Evolutionary conservation across 2,113 vertebrate genomes (phyloP).

Genomic region (Polyodon spathula): DNA sequence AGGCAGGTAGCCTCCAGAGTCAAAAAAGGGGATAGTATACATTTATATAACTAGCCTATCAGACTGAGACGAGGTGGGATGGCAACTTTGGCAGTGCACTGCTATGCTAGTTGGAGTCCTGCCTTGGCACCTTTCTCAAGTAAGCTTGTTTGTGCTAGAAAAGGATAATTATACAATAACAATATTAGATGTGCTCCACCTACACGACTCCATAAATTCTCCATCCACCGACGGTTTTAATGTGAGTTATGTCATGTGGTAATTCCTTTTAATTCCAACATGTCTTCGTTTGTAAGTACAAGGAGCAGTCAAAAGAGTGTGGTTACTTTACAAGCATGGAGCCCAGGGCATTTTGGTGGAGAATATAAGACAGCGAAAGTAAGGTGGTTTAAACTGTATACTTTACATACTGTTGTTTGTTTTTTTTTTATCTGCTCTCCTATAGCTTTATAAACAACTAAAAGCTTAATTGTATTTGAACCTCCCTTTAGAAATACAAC

Average conservation of each 20-base stretch:
- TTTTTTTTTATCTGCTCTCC: too few relatives aligned
- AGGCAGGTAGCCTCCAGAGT: too few relatives aligned
- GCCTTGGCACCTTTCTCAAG: slow-evolving; percentile 36
- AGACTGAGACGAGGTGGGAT: slow-evolving; percentile 16
- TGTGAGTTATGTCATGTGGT: slow-evolving; percentile 97
- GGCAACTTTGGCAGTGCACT: slow-evolving; percentile 39
- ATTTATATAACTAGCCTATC: slow-evolving; percentile 15
- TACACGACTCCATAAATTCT: slow-evolving; percentile 82
- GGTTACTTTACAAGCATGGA: slow-evolving; percentile 82
- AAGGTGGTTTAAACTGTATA: slow-evolving; percentile 44
- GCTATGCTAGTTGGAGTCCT: slow-evolving; percentile 41
- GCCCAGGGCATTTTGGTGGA: slow-evolving; percentile 84
- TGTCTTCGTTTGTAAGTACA: slow-evolving; percentile 98
- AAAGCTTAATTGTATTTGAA: too few relatives aligned
- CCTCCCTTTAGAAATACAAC: too few relatives aligned
- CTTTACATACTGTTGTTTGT: slow-evolving; percentile 31
- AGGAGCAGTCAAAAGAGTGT: slow-evolving; percentile 92
- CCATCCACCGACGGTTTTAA: slow-evolving; percentile 93
- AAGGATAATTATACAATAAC: slow-evolving; percentile 62
- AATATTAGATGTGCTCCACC: slow-evolving; percentile 62
- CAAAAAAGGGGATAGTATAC: too few relatives aligned
- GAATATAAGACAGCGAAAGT: slow-evolving; percentile 44
- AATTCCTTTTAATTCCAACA: slow-evolving; percentile 98
- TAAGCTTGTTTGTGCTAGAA: slow-evolving; percentile 40
- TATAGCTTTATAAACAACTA: too few relatives aligned